Conservation (phyloP, 1,140 invertebrate species). For the Cydia splendana region DNA sequence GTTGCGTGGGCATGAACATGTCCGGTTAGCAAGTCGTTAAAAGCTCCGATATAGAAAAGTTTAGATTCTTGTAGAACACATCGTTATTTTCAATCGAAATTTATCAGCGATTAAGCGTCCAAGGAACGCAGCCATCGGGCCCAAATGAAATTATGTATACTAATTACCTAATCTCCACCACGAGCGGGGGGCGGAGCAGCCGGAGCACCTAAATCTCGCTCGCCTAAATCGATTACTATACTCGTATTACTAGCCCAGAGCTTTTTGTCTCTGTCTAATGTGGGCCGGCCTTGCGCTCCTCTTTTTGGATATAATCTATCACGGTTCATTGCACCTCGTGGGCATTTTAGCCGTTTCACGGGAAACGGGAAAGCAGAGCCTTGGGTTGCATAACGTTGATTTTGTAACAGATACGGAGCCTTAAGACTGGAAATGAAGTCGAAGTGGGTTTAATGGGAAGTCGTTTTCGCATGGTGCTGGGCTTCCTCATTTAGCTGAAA, state of each 20-base stretch:
- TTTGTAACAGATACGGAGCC: conserved; percentile 5
- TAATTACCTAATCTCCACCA: conserved; percentile 63
- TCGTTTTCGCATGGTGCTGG: background rate
- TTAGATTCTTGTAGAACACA: background rate
- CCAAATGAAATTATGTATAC: conserved; percentile 65
- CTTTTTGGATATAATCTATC: conserved; percentile 60
- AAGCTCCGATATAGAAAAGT: background rate
- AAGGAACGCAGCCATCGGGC: conserved; percentile 39
- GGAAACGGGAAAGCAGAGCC: conserved; percentile 31
- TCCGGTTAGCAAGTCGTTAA: too few relatives aligned
- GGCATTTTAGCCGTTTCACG: conserved; percentile 46
- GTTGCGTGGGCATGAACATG: too few relatives aligned
- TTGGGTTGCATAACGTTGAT: conserved; percentile 28
- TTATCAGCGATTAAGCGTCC: conserved; percentile 8
- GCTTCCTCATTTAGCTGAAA: background rate
- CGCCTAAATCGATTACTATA: conserved; percentile 63
- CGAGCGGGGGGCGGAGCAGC: conserved; percentile 55
- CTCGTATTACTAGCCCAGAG: conserved; percentile 61
- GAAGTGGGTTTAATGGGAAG: background rate
- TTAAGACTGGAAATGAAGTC: background rate
- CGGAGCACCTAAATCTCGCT: conserved; percentile 62
- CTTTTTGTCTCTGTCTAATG: conserved; percentile 69
- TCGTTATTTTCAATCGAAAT: conserved; percentile 17
- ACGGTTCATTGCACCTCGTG: conserved; percentile 65
- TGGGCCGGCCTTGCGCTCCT: conserved; percentile 54